phyloP scores from a whole-genome alignment of 2,888 invertebrate species.

The Candidula unifasciata region DNA sequence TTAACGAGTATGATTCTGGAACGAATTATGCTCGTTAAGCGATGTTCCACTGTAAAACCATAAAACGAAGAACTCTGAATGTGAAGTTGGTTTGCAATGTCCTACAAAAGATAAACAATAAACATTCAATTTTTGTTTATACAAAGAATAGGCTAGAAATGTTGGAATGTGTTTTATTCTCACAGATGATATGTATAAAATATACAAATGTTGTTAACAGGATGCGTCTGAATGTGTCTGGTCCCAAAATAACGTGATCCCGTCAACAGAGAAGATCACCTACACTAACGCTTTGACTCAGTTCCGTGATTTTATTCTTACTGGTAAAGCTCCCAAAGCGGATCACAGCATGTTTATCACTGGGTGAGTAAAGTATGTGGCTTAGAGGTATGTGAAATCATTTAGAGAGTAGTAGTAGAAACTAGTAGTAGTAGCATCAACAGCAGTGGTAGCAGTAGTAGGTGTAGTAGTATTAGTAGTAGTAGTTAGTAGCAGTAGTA shows the following conservation, averaged over 20 bases:
- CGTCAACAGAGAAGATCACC: not conserved
- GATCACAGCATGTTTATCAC: conserved; percentile 11
- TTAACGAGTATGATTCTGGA: too few species aligned
- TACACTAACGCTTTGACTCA: not conserved
- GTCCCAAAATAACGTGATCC: not conserved
- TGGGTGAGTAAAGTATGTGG: not conserved
- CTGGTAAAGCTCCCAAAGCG: not conserved
- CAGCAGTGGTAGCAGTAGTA: too few species aligned
- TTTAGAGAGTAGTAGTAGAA: too few species aligned
- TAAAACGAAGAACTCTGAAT: too few species aligned
- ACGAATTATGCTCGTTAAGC: too few species aligned
- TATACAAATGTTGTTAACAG: not conserved
- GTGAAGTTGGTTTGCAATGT: too few species aligned
- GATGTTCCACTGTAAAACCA: too few species aligned
- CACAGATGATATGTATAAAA: not conserved
- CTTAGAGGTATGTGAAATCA: too few species aligned
- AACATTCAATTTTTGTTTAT: not conserved
- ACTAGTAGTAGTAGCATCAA: too few species aligned
- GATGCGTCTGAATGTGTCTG: not conserved
- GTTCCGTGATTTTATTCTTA: not conserved
- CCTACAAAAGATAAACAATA: too few species aligned
- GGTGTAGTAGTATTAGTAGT: too few species aligned
- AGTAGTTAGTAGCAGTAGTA: too few species aligned
- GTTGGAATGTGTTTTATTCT: not conserved
- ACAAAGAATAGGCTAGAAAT: not conserved